phyloP scores from a whole-genome alignment of 2,888 invertebrate species.

The Malthinus seriepunctatus region DNA sequence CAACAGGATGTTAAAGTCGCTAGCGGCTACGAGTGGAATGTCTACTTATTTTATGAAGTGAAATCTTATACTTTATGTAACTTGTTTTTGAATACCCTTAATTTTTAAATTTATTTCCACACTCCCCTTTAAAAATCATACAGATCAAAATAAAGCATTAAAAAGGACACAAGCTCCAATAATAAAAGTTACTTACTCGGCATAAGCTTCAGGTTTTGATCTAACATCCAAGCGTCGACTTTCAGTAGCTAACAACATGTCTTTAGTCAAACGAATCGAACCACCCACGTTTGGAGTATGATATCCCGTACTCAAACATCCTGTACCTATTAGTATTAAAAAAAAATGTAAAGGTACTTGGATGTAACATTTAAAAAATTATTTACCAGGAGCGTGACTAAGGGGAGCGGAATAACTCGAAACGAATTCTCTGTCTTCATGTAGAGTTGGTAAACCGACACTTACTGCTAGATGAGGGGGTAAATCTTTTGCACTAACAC shows the following conservation, averaged over 20 bases:
- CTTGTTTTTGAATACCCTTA: too few relatives aligned
- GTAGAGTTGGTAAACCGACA: conserved; percentile 73
- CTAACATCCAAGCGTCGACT: conserved; percentile 65
- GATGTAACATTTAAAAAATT: conserved; percentile 15
- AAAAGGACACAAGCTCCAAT: conserved; percentile 46
- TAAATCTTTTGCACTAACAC: conserved; percentile 49
- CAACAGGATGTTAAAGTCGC: too few relatives aligned
- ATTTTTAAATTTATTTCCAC: too few relatives aligned
- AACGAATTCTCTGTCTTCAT: conserved; percentile 80
- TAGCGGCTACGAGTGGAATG: too few relatives aligned
- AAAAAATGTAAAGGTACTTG: conserved; percentile 7
- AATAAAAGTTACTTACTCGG: conserved; percentile 60
- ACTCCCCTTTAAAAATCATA: too few relatives aligned
- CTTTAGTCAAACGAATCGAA: conserved; percentile 72
- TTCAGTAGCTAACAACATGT: conserved; percentile 79
- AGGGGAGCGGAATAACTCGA: conserved; percentile 44
- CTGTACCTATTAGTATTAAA: conserved; percentile 41
- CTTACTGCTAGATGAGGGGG: conserved; percentile 48
- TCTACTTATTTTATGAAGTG: too few relatives aligned
- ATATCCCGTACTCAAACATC: conserved; percentile 55
- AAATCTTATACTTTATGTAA: too few relatives aligned
- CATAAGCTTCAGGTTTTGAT: conserved; percentile 68
- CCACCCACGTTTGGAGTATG: conserved; percentile 51
- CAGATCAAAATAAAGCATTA: conserved; percentile 18
- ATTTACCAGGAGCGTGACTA: conserved; percentile 48